Conservation (phyloP, 2,797 vertebrate species). For the Benthosema pterotum region DNA sequence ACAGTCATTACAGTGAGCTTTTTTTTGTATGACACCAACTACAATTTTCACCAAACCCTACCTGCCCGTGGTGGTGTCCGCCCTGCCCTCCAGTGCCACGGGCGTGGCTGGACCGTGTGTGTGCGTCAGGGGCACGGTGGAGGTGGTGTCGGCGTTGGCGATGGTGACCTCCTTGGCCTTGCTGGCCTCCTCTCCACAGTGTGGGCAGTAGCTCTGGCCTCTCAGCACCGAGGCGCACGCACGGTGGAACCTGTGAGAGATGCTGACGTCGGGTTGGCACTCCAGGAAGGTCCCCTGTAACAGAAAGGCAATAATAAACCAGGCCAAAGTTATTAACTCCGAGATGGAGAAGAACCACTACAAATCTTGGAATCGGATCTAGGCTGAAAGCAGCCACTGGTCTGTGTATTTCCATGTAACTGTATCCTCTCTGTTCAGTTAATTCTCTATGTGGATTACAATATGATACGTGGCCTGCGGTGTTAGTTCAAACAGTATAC, state of each 20-base stretch:
- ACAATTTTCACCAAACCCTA: slow-evolving; percentile 39
- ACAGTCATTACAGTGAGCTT: too few species aligned
- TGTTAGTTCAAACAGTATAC: too few species aligned
- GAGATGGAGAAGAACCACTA: background rate
- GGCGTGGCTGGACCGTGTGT: slow-evolving; percentile 78
- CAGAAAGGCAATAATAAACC: background rate
- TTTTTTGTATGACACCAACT: too few species aligned
- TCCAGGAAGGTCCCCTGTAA: slow-evolving; percentile 97
- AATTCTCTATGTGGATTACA: too few species aligned
- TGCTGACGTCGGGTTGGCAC: slow-evolving; percentile 93
- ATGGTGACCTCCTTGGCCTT: slow-evolving; percentile 98
- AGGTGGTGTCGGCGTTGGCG: slow-evolving; percentile 97
- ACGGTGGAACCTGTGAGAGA: slow-evolving; percentile 95
- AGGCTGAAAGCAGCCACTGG: background rate
- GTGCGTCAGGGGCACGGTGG: slow-evolving; percentile 78
- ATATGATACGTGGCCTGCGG: too few species aligned
- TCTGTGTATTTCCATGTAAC: too few species aligned
- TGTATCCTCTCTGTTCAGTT: too few species aligned
- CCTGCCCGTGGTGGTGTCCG: slow-evolving; percentile 96
- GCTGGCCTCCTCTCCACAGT: slow-evolving; percentile 93
- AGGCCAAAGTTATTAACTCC: slow-evolving; percentile 15
- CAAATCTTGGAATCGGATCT: background rate
- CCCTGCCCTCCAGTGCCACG: slow-evolving; percentile 83
- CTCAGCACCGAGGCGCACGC: slow-evolving; percentile 92
- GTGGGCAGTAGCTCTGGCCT: slow-evolving; percentile 94